Percentiles rank a stretch among this genome's conserved stretches.
Evolutionary conservation across 2,113 vertebrate species (phyloP).

Genomic region (Ginglymostoma cirratum): DNA sequence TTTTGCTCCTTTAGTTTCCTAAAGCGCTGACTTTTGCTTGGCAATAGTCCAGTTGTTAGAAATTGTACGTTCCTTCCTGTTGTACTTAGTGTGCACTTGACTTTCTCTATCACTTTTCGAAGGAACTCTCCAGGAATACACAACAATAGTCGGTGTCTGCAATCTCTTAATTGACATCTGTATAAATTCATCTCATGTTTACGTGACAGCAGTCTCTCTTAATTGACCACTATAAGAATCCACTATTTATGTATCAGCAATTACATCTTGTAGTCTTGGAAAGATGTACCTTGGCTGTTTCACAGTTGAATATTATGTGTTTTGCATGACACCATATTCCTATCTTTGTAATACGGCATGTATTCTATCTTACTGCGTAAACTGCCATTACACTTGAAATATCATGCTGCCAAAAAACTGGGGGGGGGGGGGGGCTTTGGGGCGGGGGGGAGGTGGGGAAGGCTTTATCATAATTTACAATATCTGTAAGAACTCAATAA

Average conservation of each 20-base stretch:
- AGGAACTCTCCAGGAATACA: constrained; percentile 17
- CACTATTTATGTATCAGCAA: not conserved
- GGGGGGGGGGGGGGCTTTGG: no score
- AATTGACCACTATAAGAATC: not conserved
- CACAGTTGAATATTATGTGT: not conserved
- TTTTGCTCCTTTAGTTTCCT: not conserved
- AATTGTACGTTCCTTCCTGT: not conserved
- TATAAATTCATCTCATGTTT: not conserved
- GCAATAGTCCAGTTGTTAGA: not conserved
- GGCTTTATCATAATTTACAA: not conserved
- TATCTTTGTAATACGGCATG: not conserved
- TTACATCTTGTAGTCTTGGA: constrained; percentile 11
- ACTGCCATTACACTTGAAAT: not conserved
- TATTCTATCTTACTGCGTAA: not conserved
- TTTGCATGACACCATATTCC: not conserved
- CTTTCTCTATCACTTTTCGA: not conserved
- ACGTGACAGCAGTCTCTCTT: constrained; percentile 8
- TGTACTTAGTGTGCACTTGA: not conserved
- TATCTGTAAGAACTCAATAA: not conserved
- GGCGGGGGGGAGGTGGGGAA: no score
- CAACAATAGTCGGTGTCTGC: constrained; percentile 5
- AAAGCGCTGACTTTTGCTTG: not conserved
- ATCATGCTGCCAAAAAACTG: not conserved
- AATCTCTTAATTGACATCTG: not conserved
- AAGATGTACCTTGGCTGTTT: not conserved